Evolutionary conservation across 2,797 vertebrate genomes (phyloP), one percentile per base, ranked within the genome.

Genomic region (Lycodopsis pacificus): DNA sequence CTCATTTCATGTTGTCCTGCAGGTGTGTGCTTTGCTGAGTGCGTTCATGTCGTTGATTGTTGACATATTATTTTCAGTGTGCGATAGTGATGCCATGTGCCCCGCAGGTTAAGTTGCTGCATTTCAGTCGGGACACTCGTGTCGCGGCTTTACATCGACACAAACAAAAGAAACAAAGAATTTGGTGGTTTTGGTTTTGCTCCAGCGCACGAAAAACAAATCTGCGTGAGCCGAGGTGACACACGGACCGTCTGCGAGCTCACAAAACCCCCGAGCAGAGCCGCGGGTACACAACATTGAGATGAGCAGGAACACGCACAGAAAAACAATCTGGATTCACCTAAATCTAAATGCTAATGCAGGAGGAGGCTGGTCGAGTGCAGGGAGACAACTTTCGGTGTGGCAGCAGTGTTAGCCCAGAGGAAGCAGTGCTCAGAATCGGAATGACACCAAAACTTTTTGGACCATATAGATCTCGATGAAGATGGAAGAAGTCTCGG

Each of bases 321-420:
- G 59, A 56, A 51, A 84, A 79, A 79, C 40, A 81, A 69, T 67
- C 20, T 32, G 73, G 80, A 73, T 75, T 79, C 58, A 75, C 71
- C 65, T 66, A 65, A 80, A 89, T 89, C 75, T 89, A 92, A 88
- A 91, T 91, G 79, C 82, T 81, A 83, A 90, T 86, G 71, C 71
- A 15, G 57, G 56, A 51, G 38, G 53, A 49, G 54, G 62, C 58
- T 22, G 68, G 49, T 19, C 64, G 64, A 38, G 57, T 19, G 17
- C 40, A 69, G 62, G 38, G 49, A 49, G 38, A 64, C 62, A 44
- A 53, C 48, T 46, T 49, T 46, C 3, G 7, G 40, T 53, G 40
- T 25, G 54, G 61, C 36, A 7, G 38, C 6, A 11, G 58, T 27
- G n/a, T 61, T 34, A 19, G 51, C 49, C 4, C 20, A 79, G 69